Evolutionary conservation across 2,888 invertebrate genomes (phyloP).

Genomic region (Actias luna): DNA sequence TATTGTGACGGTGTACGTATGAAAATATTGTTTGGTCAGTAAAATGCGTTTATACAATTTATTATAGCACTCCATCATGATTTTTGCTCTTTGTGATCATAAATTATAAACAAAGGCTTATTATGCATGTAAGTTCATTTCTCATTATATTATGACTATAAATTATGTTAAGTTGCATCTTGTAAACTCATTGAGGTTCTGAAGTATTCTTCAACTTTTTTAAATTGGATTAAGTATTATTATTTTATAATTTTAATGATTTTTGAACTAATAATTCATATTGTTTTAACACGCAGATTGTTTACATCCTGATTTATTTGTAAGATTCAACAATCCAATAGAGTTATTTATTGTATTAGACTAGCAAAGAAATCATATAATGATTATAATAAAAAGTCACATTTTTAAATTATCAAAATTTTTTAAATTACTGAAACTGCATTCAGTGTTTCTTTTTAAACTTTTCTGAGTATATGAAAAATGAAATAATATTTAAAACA

Average conservation of each 20-base stretch:
- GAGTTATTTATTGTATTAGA: too few species aligned
- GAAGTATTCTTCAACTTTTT: conserved; percentile 23
- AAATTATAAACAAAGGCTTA: conserved; percentile 52
- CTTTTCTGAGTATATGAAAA: too few species aligned
- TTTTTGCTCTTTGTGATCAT: conserved; percentile 67
- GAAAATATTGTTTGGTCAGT: conserved; percentile 48
- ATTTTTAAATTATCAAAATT: too few species aligned
- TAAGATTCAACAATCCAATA: too few species aligned
- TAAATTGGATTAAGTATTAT: conserved; percentile 19
- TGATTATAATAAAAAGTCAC: too few species aligned
- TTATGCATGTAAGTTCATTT: conserved; percentile 63
- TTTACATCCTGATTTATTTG: neutral
- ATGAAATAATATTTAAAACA: too few species aligned
- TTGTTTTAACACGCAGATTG: neutral
- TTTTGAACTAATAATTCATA: neutral
- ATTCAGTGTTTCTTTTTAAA: too few species aligned
- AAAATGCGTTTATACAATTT: conserved; percentile 51
- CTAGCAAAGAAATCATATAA: too few species aligned
- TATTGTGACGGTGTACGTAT: neutral
- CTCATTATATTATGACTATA: conserved; percentile 20
- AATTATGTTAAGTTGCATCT: conserved; percentile 29
- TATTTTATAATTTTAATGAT: conserved; percentile 21
- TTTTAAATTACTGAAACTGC: too few species aligned
- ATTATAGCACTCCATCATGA: conserved; percentile 63
- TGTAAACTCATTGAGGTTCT: conserved; percentile 28